phyloP scores from a whole-genome alignment of 2,888 invertebrate genomes.

The Leptopilina myrica region DNA sequence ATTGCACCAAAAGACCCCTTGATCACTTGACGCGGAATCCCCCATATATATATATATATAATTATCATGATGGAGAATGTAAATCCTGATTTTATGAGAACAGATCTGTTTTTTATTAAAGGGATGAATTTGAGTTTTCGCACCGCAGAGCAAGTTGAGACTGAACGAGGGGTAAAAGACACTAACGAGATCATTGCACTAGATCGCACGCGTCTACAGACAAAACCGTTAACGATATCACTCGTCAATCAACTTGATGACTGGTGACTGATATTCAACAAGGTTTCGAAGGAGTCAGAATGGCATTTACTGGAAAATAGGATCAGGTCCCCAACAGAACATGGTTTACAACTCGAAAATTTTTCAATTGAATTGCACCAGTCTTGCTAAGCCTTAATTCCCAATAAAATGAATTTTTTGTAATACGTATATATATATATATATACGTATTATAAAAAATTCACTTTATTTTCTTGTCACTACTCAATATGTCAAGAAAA shows the following conservation, averaged over 20 bases:
- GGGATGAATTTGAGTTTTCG: slow-evolving; percentile 10
- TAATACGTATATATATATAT: neutral
- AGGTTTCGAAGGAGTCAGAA: slow-evolving; percentile 36
- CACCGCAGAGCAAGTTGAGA: neutral
- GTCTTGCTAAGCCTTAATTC: slow-evolving; percentile 13
- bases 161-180: slow-evolving; percentile 56
- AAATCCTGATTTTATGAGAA: neutral
- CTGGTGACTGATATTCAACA: slow-evolving; percentile 62
- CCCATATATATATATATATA: too few species aligned
- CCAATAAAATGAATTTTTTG: neutral
- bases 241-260: slow-evolving; percentile 74
- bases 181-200: slow-evolving; percentile 70
- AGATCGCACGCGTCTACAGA: slow-evolving; percentile 66
- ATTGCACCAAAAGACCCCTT: too few species aligned
- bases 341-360: slow-evolving; percentile 36
- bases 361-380: slow-evolving; percentile 28
- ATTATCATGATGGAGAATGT: neutral
- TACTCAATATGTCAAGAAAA: too few species aligned
- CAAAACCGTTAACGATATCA: slow-evolving; percentile 74
- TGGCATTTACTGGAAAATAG: slow-evolving; percentile 55
- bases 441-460: too few species aligned
- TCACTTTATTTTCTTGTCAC: too few species aligned
- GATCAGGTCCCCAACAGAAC: slow-evolving; percentile 32
- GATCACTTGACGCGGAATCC: too few species aligned
- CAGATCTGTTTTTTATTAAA: neutral